Base-by-base conservation (phyloP, 2,113 vertebrate genomes). In the Zosterops lateralis region DNA sequence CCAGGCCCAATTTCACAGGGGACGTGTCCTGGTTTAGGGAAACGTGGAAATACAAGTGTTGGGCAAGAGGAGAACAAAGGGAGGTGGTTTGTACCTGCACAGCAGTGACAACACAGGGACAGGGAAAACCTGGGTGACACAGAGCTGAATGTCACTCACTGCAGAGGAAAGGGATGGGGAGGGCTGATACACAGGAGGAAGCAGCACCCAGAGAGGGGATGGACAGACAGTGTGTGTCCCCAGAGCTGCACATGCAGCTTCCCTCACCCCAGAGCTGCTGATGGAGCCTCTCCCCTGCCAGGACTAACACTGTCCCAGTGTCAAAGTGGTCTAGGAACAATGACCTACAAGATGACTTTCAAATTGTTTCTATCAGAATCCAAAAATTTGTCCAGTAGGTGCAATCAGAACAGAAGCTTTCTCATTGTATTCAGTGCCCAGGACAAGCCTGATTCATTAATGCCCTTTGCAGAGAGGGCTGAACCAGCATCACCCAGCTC, bases 151-250 rank as follows among this genome's bases (percentile, higher is more conserved):
- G 34, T 5, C 48, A 28, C 22, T 26, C 16, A 10, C 19, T 73
- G 29, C 1, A 7, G 17, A 53, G 45, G 7, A 14, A 7, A 89
- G 51, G 64, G 32, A 14, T 7, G 51, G 19, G 13, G 12, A 84
- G 26, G 3, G 40, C 42, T 31, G 3, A 0, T 1, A 9, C 47
- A 28, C 0, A 1, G 0, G 2, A 42, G 51, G 65, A 74, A 57
- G 53, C 17, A 82, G 48, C 11, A 4, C 3, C 66, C 14, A 2
- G 54, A 10, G 17, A 14, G 38, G 31, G 22, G 50, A 7, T 2
- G n/a, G 14, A 22, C 5, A 5, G 1, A 3, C 1, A 11, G 8
- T 2, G 3, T 2, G 3, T 4, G 50, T 15, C 75, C 76, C 71
- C 42, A 65, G 24, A 51, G 67, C 85, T 34, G 65, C 74, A 26